These are phyloP conservation scores for Gopherus evgoodei DNA, from an alignment of 2,113 vertebrate genomes.

Conservation along the genomic window DNA sequence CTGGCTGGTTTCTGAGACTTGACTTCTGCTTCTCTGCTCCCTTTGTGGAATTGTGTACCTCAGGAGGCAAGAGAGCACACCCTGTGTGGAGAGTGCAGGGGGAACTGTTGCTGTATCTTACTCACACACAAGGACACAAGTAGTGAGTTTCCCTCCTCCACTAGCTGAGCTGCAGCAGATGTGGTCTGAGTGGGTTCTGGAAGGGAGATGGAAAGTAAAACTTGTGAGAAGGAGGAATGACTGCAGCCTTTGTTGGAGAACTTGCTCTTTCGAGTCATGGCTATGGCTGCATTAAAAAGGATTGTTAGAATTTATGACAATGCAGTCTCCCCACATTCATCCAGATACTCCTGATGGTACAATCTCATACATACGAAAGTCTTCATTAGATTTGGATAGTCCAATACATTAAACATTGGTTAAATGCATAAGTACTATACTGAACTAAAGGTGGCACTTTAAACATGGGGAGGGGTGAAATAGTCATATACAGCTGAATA, in stretches of 20 bases:
- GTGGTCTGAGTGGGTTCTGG: not conserved
- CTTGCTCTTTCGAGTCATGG: not conserved
- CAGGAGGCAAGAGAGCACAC: not conserved
- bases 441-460: not conserved
- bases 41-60: not conserved
- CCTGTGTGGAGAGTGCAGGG: not conserved
- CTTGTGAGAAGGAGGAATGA: not conserved
- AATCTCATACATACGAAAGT: not conserved
- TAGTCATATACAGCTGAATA: constrained; percentile 17
- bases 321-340: not conserved
- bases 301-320: not conserved
- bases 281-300: not conserved
- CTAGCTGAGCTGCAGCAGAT: not conserved
- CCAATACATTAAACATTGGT: not conserved
- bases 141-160: not conserved
- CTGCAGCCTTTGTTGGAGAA: not conserved
- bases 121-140: not conserved
- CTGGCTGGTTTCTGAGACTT: not conserved
- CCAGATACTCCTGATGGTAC: not conserved
- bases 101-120: not conserved
- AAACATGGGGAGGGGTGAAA: not conserved
- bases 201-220: not conserved
- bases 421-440: not conserved
- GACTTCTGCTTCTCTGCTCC: not conserved
- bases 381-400: not conserved